Base-by-base conservation (phyloP, 1,140 invertebrate species). In the Rhyacophila brunnea region DNA sequence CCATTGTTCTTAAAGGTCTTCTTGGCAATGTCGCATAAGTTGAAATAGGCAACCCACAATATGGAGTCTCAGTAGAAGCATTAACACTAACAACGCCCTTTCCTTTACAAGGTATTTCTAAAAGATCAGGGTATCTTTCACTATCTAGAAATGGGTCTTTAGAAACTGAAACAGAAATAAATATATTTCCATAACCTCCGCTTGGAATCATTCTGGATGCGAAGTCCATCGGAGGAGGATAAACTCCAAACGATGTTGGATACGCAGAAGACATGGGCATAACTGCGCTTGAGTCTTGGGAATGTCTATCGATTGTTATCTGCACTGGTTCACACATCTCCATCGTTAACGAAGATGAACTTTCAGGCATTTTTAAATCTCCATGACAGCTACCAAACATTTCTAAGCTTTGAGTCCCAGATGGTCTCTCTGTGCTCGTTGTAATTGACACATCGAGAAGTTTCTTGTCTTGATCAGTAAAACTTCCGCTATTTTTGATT, bases 391-490 rank as follows among this genome's bases (percentile, higher is more conserved):
- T 87, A 81, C 62, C 83, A 78, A 74, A 86, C 78, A 73, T 85
- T 81, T 67, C 78, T 79, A 71, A 74, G 78, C 68, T 81, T 67
- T 79, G 70, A 78, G 67, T 69, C 74, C 61, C 70, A 71, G 48
- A 79, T 74, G 18, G 81, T 4, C 89, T 81, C 58, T 88, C 87
- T 2, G 87, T 88, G 51, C 83, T 85, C 0, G 89, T 90, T 2
- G 88, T 89, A 13, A 91, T 88, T 47, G 85, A 87, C 19, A 86
- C 80, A 57, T 88, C 87, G 9, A 89, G 71, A 1, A 89, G 70
- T 64, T 88, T 88, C 70, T 89, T 90, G 65, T 89, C 88, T 68
- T 89, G 87, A 36, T 90, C 87, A 10, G 84, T 87, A 68, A 87
- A 89, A 66, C 86, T 89, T 0, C 83, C 79, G 62, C 86, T 89